Evolutionary conservation across 2,797 vertebrate species (phyloP).

Genomic region (Crenichthys baileyi): DNA sequence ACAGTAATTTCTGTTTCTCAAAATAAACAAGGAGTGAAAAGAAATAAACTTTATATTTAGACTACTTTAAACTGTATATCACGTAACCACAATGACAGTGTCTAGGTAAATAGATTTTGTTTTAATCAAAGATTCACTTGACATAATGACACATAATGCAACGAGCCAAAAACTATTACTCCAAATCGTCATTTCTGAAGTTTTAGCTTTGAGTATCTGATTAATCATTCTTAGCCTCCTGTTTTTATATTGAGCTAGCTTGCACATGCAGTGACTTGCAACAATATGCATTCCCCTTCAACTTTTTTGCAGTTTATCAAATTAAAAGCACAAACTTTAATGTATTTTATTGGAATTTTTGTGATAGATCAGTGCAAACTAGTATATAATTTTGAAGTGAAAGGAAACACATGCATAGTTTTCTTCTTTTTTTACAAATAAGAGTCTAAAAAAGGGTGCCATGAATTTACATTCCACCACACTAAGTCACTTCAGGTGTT

Average conservation of each 20-base stretch:
- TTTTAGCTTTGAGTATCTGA: conserved; percentile 16
- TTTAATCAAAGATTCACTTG: conserved; percentile 35
- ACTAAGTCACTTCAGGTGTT: background rate
- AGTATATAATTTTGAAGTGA: background rate
- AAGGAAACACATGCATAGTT: background rate
- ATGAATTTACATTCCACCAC: background rate
- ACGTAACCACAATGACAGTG: conserved; percentile 33
- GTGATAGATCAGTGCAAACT: background rate
- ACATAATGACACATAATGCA: conserved; percentile 38
- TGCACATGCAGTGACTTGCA: background rate
- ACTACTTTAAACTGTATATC: conserved; percentile 37
- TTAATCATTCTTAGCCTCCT: background rate
- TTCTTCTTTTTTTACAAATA: background rate
- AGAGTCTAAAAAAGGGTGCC: background rate
- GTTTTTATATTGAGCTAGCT: conserved; percentile 21
- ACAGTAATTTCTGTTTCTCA: conserved; percentile 64
- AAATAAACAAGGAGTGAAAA: conserved; percentile 63
- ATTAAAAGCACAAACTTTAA: background rate
- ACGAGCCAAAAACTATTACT: conserved; percentile 28
- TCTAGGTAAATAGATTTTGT: conserved; percentile 21
- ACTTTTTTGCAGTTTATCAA: background rate
- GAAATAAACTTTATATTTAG: conserved; percentile 41
- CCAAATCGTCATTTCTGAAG: conserved; percentile 21
- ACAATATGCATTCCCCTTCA: background rate
- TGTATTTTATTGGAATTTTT: background rate